Evolutionary conservation across 2,888 invertebrate species (phyloP), one percentile per base, ranked within the genome.

Genomic region (Rhingia rostrata): DNA sequence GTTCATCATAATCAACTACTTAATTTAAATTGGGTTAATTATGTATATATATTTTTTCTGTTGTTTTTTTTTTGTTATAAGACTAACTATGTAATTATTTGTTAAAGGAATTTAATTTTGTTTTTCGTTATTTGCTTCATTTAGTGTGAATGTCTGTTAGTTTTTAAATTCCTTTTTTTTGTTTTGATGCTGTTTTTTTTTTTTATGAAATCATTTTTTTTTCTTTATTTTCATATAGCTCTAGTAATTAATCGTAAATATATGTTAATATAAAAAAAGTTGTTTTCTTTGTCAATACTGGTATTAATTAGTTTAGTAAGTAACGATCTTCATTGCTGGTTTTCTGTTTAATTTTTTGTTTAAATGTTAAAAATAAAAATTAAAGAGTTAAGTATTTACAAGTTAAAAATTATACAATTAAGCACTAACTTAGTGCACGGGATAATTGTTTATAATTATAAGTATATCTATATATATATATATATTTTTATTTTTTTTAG

Each of bases 361-460:
- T 61, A 22, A 22, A 10, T 61, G 12, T 54, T 9, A 70, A 80
- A 82, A 66, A 43, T 51, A 74, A 66, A 66, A 79, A 53, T 63
- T 3, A 63, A 78, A 39, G 43, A 43, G 9, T 54, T 53, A 83
- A 67, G 43, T 84, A 84, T 84, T 79, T 84, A 84, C 84, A 84
- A 54, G 41, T 32, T 43, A 74, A 74, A 60, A 66, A 9, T 49
- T 30, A 66, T 37, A 60, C 60, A 22, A 74, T 66, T 80, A 75
- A 79, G 84, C 84, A 84, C 84, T 84, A 84, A 84, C 84, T 84
- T 84, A 84, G 84, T 84, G 84, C 84, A 84, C 22, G 58, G 64
- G 61, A 66, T 78, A 69, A 61, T 67, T 69, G 53, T 53, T 77
- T 66, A 69, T 61, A 78, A 69, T 14, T 22, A 22, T 22, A 22